These are phyloP conservation scores for Oxygymnocypris stewartii DNA, from an alignment of 2,113 vertebrate species.

Conservation along the genomic window DNA sequence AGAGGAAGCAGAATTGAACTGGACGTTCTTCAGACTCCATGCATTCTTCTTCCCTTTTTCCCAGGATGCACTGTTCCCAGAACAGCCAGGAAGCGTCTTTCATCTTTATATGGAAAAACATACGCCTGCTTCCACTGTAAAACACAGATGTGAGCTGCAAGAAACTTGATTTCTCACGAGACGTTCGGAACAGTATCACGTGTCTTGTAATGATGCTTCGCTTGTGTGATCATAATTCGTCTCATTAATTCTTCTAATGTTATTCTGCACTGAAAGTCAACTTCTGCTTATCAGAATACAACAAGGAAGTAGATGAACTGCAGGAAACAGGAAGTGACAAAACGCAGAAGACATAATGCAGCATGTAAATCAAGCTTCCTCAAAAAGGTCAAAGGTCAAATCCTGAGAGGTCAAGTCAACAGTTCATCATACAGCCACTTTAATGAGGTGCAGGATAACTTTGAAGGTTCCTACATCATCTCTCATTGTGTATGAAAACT, in stretches of 20 bases:
- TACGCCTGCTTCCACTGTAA: background rate
- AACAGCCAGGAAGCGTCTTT: conserved; percentile 42
- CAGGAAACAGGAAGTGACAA: background rate
- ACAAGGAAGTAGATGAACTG: background rate
- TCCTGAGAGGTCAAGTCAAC: background rate
- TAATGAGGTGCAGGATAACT: too few relatives aligned
- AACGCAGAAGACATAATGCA: background rate
- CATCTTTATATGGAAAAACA: background rate
- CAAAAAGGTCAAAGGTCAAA: conserved; percentile 10
- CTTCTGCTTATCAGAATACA: background rate
- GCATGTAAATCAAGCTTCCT: background rate
- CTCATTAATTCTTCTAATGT: background rate
- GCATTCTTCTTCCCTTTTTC: background rate
- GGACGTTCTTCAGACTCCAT: background rate
- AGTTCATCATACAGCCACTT: too few relatives aligned
- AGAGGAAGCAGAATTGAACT: background rate
- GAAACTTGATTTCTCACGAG: background rate
- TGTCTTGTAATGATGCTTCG: background rate
- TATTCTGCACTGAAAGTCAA: background rate
- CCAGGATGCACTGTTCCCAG: conserved; percentile 41
- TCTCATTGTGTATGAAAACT: too few relatives aligned
- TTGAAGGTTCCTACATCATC: too few relatives aligned
- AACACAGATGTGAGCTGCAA: background rate
- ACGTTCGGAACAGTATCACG: background rate
- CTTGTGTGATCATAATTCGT: background rate